Evolutionary conservation across 2,113 vertebrate genomes (phyloP), one percentile per base, ranked within the genome.

Genomic region (Rhinogobius similis): DNA sequence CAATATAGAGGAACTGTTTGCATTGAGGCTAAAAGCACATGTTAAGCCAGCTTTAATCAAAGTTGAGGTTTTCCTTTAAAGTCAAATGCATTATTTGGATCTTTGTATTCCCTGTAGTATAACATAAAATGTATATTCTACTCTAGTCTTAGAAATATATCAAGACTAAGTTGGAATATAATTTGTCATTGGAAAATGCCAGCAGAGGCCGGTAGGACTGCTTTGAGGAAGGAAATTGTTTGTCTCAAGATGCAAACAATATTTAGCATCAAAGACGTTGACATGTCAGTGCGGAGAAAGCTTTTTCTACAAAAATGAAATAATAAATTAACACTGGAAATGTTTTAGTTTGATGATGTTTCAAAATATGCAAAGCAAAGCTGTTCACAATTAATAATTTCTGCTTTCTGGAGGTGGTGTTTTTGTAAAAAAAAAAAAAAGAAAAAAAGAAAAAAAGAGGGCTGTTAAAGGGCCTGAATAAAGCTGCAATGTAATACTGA

Each of bases 401-500:
- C 23, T 26, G 3, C 23, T 55, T 26, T 55, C n/a, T 21, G 10
- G 2, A 52, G n/a, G 46, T 55, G 52, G 23, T 20, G 50, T 18
- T 53, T 50, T 21, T 50, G n/a, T 23, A 21, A 6, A 1, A n/a
- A n/a, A n/a, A n/a, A n/a, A n/a, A n/a, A n/a, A n/a, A n/a, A n/a
- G n/a, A n/a, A n/a, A n/a, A n/a, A n/a, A n/a, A n/a, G n/a, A n/a
- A n/a, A n/a, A n/a, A 55, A 13, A 26, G 12, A 55, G 26, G 52
- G 12, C 26, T 26, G 52, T 55, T 55, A 65, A 65, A 27, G 32
- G 7, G 14, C 21, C 11, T 1, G 0, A 9, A 52, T 26, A 24
- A 55, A 26, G 50, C 52, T 4, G 24, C 38, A 32, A 72, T 62
- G 32, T 1, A 7, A 24, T 10, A 65, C 64, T 46, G 72, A 72